These are phyloP conservation scores for Rotaria magnacalcarata DNA, from an alignment of 2,888 invertebrate species.

Conservation along the genomic window DNA sequence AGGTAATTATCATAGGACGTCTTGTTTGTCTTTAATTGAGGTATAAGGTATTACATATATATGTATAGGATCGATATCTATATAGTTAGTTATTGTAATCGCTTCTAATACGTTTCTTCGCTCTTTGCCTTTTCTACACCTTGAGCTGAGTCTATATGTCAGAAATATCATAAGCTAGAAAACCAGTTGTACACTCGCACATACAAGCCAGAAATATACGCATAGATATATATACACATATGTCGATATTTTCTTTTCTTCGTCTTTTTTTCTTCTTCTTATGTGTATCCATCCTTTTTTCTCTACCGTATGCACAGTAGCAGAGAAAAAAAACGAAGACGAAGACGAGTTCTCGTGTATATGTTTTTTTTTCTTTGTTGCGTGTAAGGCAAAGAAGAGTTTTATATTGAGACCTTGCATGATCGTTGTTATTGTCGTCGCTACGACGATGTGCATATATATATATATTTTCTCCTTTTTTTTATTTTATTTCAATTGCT, in stretches of 20 bases:
- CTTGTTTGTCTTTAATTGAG: not conserved
- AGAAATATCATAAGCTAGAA: not conserved
- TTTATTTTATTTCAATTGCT: slow-evolving; percentile 1
- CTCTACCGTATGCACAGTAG: not conserved
- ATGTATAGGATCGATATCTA: not conserved
- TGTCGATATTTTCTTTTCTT: not conserved
- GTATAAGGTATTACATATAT: not conserved
- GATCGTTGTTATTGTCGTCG: slow-evolving; percentile 13
- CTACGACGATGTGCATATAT: not conserved
- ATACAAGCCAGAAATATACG: not conserved
- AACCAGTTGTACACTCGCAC: not conserved
- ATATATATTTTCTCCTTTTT: not conserved
- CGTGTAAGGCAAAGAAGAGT: not conserved
- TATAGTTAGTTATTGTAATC: slow-evolving; percentile 7
- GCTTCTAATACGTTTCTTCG: not conserved
- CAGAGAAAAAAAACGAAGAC: not conserved
- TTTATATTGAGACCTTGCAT: not conserved
- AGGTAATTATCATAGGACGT: slow-evolving; percentile 5
- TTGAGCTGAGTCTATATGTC: not conserved
- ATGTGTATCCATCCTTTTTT: not conserved
- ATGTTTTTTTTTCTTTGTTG: slow-evolving; percentile 2
- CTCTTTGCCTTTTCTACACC: not conserved
- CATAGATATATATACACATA: not conserved
- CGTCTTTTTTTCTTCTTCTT: too few relatives aligned
- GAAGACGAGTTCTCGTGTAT: slow-evolving; percentile 4